These are phyloP conservation scores for Gobio gobio DNA, from an alignment of 2,113 vertebrate species.

Conservation along the genomic window DNA sequence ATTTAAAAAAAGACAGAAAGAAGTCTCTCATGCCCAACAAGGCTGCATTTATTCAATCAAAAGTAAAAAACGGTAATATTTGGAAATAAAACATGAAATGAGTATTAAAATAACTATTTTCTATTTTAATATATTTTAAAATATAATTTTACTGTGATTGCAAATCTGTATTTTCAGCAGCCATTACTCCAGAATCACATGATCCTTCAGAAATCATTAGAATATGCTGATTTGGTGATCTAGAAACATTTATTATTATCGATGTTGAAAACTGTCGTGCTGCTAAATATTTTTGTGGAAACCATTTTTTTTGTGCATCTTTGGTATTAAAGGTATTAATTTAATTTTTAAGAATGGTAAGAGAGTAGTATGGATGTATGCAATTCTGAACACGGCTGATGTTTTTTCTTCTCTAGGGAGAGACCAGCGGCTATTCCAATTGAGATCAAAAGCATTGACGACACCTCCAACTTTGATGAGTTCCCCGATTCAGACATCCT, in stretches of 20 bases:
- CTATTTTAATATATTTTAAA: too few species aligned
- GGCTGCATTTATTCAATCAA: not conserved
- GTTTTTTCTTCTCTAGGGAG: slow-evolving; percentile 79
- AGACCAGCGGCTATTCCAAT: slow-evolving; percentile 96
- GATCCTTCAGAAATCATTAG: not conserved
- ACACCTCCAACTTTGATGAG: slow-evolving; percentile 98
- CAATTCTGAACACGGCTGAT: not conserved
- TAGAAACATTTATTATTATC: too few species aligned
- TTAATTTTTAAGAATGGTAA: not conserved
- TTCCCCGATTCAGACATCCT: slow-evolving; percentile 99
- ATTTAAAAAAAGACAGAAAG: too few species aligned
- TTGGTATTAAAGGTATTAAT: not conserved
- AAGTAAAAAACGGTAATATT: too few species aligned
- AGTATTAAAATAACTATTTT: too few species aligned
- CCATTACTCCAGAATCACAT: not conserved
- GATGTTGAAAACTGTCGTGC: too few species aligned
- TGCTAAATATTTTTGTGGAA: too few species aligned
- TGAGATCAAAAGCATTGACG: slow-evolving; percentile 99
- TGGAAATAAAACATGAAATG: too few species aligned
- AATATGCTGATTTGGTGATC: too few species aligned
- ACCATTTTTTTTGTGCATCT: not conserved
- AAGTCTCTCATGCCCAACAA: not conserved
- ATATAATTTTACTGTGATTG: too few species aligned
- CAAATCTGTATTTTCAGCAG: too few species aligned
- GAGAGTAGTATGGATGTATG: not conserved